Percentiles rank a stretch among this genome's conserved stretches.
These are phyloP conservation scores for Macrophya alboannulata DNA, from an alignment of 2,888 invertebrate genomes.

Conservation along the genomic window DNA sequence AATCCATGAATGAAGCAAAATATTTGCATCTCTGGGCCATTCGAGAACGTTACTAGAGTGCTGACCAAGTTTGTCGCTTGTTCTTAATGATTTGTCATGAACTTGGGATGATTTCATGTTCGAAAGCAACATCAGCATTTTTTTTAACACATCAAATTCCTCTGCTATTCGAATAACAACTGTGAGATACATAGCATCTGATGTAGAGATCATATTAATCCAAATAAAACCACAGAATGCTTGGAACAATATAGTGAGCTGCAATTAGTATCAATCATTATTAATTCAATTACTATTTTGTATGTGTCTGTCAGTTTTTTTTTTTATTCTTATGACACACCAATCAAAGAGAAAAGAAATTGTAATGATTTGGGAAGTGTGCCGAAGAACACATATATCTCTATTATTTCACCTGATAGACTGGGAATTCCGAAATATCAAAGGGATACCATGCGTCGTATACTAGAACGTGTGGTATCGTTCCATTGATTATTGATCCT, in stretches of 20 bases:
- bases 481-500: constrained; percentile 14
- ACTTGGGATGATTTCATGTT: not conserved
- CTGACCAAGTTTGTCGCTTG: not conserved
- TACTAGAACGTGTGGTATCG: constrained; percentile 31
- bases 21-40: constrained; percentile 27
- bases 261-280: not conserved
- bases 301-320: not conserved
- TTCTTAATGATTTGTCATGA: not conserved
- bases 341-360: not conserved
- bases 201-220: constrained; percentile 47
- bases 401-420: constrained; percentile 25
- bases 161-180: constrained; percentile 13
- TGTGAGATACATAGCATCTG: constrained; percentile 29
- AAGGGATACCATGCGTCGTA: constrained; percentile 48
- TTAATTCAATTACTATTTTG: not conserved
- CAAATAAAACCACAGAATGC: constrained; percentile 45
- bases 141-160: constrained; percentile 31
- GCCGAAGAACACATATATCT: not conserved
- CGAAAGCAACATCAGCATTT: constrained; percentile 16
- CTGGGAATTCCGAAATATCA: constrained; percentile 38
- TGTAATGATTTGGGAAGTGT: too few relatives aligned
- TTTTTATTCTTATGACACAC: not conserved
- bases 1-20: constrained; percentile 34
- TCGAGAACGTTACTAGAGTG: not conserved
- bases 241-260: constrained; percentile 46